Evolutionary conservation across 2,888 invertebrate species (phyloP).

Genomic region (Linnaemya tessellans): DNA sequence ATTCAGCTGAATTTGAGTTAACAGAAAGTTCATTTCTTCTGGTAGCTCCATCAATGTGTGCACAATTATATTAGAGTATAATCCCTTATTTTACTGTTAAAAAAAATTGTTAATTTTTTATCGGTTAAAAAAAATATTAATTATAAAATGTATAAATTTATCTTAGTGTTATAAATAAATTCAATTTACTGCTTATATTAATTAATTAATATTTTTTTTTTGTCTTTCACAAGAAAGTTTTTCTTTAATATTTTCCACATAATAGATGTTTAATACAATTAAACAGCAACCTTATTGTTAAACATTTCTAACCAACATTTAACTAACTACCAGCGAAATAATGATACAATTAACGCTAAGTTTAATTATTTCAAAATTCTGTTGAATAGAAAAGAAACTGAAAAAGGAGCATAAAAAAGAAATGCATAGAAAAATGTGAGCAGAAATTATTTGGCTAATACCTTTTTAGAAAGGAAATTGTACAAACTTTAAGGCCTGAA

Average conservation of each 20-base stretch:
- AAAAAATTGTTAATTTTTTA: too few species aligned
- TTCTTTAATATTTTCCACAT: not conserved
- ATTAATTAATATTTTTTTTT: not conserved
- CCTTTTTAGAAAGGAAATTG: not conserved
- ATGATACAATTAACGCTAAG: conserved; percentile 8
- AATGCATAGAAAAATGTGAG: not conserved
- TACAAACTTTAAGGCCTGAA: not conserved
- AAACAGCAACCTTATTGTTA: conserved; percentile 11
- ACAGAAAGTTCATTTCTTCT: too few species aligned
- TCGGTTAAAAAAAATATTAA: too few species aligned
- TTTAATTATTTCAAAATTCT: conserved; percentile 18
- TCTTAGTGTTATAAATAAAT: too few species aligned
- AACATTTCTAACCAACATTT: too few species aligned
- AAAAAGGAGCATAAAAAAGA: not conserved
- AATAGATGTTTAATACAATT: conserved; percentile 13
- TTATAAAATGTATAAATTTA: too few species aligned
- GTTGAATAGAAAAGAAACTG: not conserved
- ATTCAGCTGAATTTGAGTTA: too few species aligned
- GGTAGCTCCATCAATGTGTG: not conserved
- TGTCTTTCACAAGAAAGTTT: not conserved
- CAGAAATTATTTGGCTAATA: not conserved
- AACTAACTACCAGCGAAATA: not conserved
- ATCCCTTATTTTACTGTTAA: too few species aligned
- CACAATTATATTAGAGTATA: not conserved
- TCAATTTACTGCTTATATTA: conserved; percentile 6